phyloP scores from a whole-genome alignment of 1,140 invertebrate species.

The Pseudoatta argentina region DNA sequence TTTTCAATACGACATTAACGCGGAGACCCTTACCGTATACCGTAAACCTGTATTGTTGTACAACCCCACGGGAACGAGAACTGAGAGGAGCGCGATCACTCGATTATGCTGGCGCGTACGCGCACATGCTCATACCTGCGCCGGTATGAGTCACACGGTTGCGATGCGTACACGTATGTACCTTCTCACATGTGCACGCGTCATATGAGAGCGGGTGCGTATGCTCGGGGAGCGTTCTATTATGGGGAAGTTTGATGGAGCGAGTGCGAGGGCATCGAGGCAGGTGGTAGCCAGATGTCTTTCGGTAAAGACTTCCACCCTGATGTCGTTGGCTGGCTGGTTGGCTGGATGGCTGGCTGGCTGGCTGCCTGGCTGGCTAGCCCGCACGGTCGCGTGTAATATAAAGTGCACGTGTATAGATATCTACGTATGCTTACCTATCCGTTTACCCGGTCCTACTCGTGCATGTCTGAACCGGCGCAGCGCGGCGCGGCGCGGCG shows the following conservation, averaged over 20 bases:
- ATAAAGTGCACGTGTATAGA: constrained; percentile 43
- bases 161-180: constrained; percentile 59
- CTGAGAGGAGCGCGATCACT: constrained; percentile 40
- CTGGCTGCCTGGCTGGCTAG: constrained; percentile 55
- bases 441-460: constrained; percentile 31
- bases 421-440: constrained; percentile 18
- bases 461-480: constrained; percentile 32
- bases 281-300: constrained; percentile 87
- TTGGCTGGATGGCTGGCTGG: background rate
- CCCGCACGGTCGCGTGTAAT: constrained; percentile 53
- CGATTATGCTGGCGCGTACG: constrained; percentile 34
- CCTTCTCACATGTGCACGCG: constrained; percentile 62
- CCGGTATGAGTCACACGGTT: constrained; percentile 49
- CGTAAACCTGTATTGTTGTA: constrained; percentile 47
- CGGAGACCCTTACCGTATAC: background rate
- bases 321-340: constrained; percentile 73
- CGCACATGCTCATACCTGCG: background rate
- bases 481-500: constrained; percentile 13
- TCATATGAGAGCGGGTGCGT: constrained; percentile 73
- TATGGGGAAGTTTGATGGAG: constrained; percentile 72
- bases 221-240: constrained; percentile 73
- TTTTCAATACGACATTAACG: constrained; percentile 4
- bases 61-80: constrained; percentile 43
- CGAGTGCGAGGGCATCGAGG: constrained; percentile 82
- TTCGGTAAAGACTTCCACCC: constrained; percentile 80